These are phyloP conservation scores for Ctenopoma multispine DNA, from an alignment of 2,797 vertebrate genomes.

Conservation along the genomic window DNA sequence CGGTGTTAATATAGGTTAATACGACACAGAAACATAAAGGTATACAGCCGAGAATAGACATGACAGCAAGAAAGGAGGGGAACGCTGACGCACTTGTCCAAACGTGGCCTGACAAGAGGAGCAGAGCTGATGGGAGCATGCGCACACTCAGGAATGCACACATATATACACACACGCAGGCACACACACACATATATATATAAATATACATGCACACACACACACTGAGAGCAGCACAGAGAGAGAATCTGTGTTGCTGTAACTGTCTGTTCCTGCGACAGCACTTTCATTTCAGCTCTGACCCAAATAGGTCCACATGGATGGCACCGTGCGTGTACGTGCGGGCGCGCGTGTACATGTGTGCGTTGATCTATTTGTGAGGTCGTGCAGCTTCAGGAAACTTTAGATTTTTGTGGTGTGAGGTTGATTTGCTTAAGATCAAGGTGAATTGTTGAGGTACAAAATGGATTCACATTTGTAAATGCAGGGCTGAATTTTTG, in stretches of 20 bases:
- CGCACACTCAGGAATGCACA: conserved; percentile 13
- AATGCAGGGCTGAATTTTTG: conserved; percentile 13
- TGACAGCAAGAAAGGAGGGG: conserved; percentile 59
- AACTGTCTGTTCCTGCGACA: conserved; percentile 67
- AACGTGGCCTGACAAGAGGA: conserved; percentile 57
- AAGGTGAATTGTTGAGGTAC: neutral
- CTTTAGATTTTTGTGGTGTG: conserved; percentile 23
- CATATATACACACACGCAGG: neutral
- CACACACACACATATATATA: neutral
- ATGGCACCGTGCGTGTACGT: conserved; percentile 25
- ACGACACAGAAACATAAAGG: conserved; percentile 59
- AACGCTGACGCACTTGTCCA: conserved; percentile 51
- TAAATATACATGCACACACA: conserved; percentile 6
- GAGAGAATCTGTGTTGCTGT: conserved; percentile 49
- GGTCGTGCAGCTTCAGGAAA: conserved; percentile 31
- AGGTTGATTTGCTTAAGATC: conserved; percentile 29
- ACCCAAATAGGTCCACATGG: conserved; percentile 68
- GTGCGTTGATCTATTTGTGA: conserved; percentile 13
- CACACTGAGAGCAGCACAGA: conserved; percentile 17
- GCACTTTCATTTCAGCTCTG: conserved; percentile 70
- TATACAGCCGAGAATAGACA: conserved; percentile 59
- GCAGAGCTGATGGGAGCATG: conserved; percentile 50
- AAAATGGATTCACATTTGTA: conserved; percentile 11
- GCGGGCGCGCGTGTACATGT: conserved; percentile 23
- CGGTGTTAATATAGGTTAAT: conserved; percentile 77